A percentile compares a stretch with the other conserved stretches of the same genome.
Conservation (phyloP, 2,888 invertebrate species). For the Oscheius sp. region DNA sequence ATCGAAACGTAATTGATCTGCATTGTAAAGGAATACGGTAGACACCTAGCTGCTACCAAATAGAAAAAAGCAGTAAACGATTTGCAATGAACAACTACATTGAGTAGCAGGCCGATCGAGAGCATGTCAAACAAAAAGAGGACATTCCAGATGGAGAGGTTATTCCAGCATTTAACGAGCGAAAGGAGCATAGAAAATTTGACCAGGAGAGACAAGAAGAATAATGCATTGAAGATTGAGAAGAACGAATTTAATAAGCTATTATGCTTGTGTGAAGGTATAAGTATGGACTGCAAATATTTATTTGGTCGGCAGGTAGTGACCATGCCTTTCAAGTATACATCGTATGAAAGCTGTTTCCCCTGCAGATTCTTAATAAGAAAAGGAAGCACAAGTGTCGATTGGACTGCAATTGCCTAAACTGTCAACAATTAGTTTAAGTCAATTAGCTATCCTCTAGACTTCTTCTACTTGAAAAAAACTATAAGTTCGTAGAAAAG, state of each 20-base stretch:
- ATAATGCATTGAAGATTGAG: too few relatives aligned
- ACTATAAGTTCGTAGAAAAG: too few relatives aligned
- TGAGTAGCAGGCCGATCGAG: conserved; percentile 9
- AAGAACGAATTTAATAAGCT: too few relatives aligned
- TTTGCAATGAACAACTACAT: conserved; percentile 15
- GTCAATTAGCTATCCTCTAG: background rate
- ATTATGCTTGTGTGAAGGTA: conserved; percentile 3
- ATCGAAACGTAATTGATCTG: too few relatives aligned
- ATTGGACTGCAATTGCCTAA: background rate
- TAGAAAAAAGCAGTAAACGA: background rate
- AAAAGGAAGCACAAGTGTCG: conserved; percentile 14
- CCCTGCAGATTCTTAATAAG: conserved; percentile 12
- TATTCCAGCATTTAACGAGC: background rate
- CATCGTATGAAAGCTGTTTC: background rate
- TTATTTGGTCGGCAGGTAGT: conserved; percentile 16
- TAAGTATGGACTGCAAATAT: conserved; percentile 24
- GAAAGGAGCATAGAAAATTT: too few relatives aligned
- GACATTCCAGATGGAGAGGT: conserved; percentile 1
- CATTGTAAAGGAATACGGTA: too few relatives aligned
- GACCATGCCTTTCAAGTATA: conserved; percentile 18
- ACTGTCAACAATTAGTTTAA: conserved; percentile 9
- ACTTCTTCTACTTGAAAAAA: too few relatives aligned
- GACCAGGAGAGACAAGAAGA: too few relatives aligned
- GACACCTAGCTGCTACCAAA: too few relatives aligned
- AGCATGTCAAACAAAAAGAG: conserved; percentile 19